A percentile compares a stretch with the other conserved stretches of the same genome.
Conservation (phyloP, 2,797 vertebrate genomes). For the Trematomus bernacchii region DNA sequence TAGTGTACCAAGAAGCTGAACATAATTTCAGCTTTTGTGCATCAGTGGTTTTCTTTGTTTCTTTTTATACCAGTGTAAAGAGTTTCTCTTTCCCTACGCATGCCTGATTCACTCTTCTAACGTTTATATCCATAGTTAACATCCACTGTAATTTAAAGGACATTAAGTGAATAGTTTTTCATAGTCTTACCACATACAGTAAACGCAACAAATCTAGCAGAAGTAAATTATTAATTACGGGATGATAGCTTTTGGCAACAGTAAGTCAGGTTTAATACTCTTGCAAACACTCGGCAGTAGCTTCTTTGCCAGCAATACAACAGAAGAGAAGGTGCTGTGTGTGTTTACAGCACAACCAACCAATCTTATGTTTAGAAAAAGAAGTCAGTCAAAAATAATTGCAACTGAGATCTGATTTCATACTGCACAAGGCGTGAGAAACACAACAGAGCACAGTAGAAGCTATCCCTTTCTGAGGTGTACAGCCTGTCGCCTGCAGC, state of each 20-base stretch:
- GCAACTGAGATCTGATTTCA: conserved; percentile 6
- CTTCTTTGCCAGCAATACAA: conserved; percentile 9
- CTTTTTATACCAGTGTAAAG: background rate
- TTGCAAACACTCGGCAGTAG: background rate
- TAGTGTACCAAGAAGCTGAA: conserved; percentile 7
- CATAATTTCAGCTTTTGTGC: conserved; percentile 31
- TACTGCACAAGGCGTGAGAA: background rate
- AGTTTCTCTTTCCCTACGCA: background rate
- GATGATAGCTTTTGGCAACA: background rate
- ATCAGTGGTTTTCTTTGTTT: conserved; percentile 26
- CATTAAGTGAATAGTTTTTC: background rate
- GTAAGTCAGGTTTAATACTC: background rate
- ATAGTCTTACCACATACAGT: background rate
- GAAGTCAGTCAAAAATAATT: background rate
- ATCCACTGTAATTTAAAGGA: background rate
- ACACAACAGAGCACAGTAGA: background rate
- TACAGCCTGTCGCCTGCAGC: background rate
- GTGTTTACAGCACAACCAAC: background rate
- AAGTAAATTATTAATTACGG: background rate
- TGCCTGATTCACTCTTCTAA: background rate
- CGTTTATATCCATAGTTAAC: background rate
- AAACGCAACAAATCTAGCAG: background rate
- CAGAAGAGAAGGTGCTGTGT: background rate
- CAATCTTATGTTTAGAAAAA: background rate
- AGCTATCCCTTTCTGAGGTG: background rate